phyloP scores from a whole-genome alignment of 2,113 vertebrate genomes.

The Carassius auratus region DNA sequence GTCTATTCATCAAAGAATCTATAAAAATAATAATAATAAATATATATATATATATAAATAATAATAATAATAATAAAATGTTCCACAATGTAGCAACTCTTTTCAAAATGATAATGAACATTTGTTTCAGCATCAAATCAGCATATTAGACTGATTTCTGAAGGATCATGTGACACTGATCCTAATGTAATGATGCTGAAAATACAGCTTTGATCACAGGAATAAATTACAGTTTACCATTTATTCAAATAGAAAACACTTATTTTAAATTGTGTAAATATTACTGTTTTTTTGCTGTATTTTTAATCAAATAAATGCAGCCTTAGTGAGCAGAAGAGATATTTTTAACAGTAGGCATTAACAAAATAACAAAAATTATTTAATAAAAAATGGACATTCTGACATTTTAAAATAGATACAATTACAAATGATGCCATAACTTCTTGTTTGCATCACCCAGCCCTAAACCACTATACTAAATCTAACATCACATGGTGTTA shows the following conservation, averaged over 20 bases:
- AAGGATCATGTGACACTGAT: neutral
- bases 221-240: neutral
- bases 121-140: too few relatives aligned
- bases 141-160: too few relatives aligned
- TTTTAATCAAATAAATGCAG: neutral
- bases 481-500: neutral
- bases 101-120: too few relatives aligned
- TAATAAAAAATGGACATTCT: too few relatives aligned
- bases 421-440: neutral
- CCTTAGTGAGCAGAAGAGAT: too few relatives aligned
- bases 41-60: too few relatives aligned
- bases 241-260: neutral
- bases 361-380: neutral
- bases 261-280: neutral
- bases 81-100: too few relatives aligned
- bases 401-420: neutral
- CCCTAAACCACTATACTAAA: neutral
- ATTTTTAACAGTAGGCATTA: neutral
- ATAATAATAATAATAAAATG: too few relatives aligned
- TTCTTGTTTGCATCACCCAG: neutral
- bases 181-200: neutral
- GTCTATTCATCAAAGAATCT: too few relatives aligned
- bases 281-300: neutral
- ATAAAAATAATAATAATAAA: too few relatives aligned
- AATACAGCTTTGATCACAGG: neutral